Base-by-base conservation (phyloP, 2,888 invertebrate genomes). In the Dichetophora obliterata region DNA sequence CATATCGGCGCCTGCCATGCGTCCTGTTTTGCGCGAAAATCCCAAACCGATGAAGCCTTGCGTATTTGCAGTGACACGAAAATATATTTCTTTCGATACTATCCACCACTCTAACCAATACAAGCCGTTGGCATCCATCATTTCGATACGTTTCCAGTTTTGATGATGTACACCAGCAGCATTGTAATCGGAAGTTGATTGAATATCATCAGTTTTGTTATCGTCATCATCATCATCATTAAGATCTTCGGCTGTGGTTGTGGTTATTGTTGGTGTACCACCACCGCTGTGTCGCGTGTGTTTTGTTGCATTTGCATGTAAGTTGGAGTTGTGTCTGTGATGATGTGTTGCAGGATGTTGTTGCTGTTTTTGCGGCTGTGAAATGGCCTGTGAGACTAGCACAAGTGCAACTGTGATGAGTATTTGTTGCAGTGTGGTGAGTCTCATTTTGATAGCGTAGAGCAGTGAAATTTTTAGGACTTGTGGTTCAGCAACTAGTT, bases 41-140 rank as follows among this genome's bases (percentile, higher is more conserved):
- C 96, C 97, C 83, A 97, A 92, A 43, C 95, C 96, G 80, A 97
- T 93, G 88, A 95, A 97, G 80, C 97, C 97, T 82, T 91, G 92
- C 65, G 96, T 95, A 88, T 92, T 93, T 82, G 94, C 96, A 86
- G 95, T 95, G 83, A 95, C 91, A 85, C 95, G 93, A 88, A 96
- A 95, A 80, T 93, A 93, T 83, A 96, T 93, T 86, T 94, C 93
- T 84, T 93, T 92, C 79, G 93, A 92, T 73, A 83, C 82, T 82
- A 92, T 90, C 84, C 94, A 93, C 95, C 95, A 95, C 83, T 95
- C 91, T n/a, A 95, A 82, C 77, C 86, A 83, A 77, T 88, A 89
- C 61, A 89, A 81, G 50, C 89, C 89, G 83, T 89, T 89, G n/a
- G 81, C 80, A 80, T 89, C 89, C 89, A 89, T 88, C 78, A 86